A percentile compares a stretch with the other conserved stretches of the same genome.
Conservation (phyloP, 2,888 invertebrate species). For the Rhynchonema sp. region DNA sequence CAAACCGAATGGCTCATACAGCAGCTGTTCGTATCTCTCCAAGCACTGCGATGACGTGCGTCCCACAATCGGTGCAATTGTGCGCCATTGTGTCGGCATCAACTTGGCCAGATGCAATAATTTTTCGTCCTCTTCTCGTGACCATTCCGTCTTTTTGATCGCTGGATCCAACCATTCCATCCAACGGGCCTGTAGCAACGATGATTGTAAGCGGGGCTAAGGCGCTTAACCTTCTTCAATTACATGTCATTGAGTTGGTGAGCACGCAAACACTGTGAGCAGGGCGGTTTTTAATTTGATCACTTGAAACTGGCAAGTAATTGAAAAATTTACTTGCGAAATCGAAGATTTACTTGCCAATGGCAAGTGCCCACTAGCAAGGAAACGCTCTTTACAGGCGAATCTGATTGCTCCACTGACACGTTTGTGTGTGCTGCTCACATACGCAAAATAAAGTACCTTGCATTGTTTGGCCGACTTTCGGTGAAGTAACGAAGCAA, state of each 20-base stretch:
- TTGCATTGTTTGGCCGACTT: conserved; percentile 99
- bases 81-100: conserved; percentile 99
- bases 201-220: conserved; percentile 9
- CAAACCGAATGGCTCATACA: conserved; percentile 38
- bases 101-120: conserved; percentile 85
- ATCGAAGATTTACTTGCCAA: too few species aligned
- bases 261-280: too few species aligned
- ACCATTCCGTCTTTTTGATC: conserved; percentile 99
- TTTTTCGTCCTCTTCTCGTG: conserved; percentile 94
- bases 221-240: too few species aligned
- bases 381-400: too few species aligned
- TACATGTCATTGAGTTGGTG: too few species aligned
- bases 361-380: too few species aligned
- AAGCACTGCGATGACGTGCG: conserved; percentile 95
- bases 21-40: conserved; percentile 81
- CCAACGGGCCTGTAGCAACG: conserved; percentile 18
- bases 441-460: not conserved
- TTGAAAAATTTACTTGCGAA: too few species aligned
- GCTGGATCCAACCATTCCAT: conserved; percentile 97
- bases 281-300: too few species aligned
- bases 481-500: conserved; percentile 85
- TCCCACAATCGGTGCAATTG: conserved; percentile 95
- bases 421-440: too few species aligned
- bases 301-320: too few species aligned
- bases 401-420: too few species aligned